Evolutionary conservation across 2,888 invertebrate genomes (phyloP), one percentile per base, ranked within the genome.

Genomic region (Geotrupes spiniger): DNA sequence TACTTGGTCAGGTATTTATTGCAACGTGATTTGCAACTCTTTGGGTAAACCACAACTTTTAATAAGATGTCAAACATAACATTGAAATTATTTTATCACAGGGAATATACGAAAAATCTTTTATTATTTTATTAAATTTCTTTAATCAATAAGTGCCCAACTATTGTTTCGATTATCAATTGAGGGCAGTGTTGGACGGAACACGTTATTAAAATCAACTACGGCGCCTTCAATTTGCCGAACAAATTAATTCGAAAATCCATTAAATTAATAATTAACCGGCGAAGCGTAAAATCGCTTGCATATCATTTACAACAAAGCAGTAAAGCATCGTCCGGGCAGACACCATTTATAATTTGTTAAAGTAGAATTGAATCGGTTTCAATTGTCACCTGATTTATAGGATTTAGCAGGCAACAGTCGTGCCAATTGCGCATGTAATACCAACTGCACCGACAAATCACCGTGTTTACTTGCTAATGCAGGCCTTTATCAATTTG

Each of bases 401-500:
- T 51, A 26, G 41, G 36, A 16, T 25, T 21, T 17, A 38, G 11
- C 9, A 8, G 33, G 33, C 33, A 33, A 12, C 33, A 10, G 15
- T 14, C 33, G 33, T 12, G 14, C 33, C 21, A 21, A 21, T n/a
- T n/a, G n/a, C n/a, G n/a, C n/a, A n/a, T 6, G 21, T 21, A 21
- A 21, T 21, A 15, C 33, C 33, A 15, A 33, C 33, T 33, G 33
- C 33, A 33, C 33, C 33, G 14, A 33, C 33, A 33, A 33, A 33
- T 33, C 33, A 33, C 33, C 42, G 33, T 31, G 33, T 29, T 14
- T 21, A 16, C 33, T 33, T 17, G 42, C 25, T 11, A 25, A 26
- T 10, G 15, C 46, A n/a, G 56, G 62, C 59, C 65, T 65, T 66
- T 66, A 68, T 68, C 68, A 68, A 67, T 68, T 68, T 67, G 66